Evolutionary conservation across 2,888 invertebrate species (phyloP), one percentile per base, ranked within the genome.

Genomic region (Limnephilus rhombicus): DNA sequence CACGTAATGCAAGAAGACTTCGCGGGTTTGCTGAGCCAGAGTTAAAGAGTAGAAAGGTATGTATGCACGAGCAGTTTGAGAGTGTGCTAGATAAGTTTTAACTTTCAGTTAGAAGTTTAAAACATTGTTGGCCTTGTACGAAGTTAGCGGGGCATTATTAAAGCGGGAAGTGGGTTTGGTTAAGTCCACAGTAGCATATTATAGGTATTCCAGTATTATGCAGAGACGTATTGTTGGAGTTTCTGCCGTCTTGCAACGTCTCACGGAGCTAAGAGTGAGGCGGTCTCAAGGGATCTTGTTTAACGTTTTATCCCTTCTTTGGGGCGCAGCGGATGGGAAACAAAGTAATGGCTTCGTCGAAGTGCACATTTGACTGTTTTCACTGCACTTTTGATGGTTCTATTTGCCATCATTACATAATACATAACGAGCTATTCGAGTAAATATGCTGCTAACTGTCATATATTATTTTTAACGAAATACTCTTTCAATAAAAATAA

Each of bases 121-220:
- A 87, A 87, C 87, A 53, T 4, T 91, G 91, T 91, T 68, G 91
- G 91, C 86, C 91, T 91, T 91, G 91, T 68, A 53, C 34, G 91
- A 85, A 85, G 91, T 91, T 91, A 83, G 45, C 83, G 34, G 49
- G 29, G 80, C 89, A 89, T 90, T 90, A 91, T 91, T 85, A 91
- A 91, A 12, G 86, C 37, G 68, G 31, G 34, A 80, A 91, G 85
- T 68, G 81, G 86, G 91, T 86, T 29, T 87, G 31, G 29, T 18
- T 87, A 87, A 53, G 87, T 85, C 85, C 11, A 68, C 24, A 68
- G 68, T 68, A 24, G 68, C 68, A 68, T 68, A 68, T n/a, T 2
- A 18, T 18, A 68, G 49, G 12, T 15, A 37, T 68, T n/a, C 68
- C 24, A 68, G 24, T n/a, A n/a, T n/a, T 68, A 68, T 68, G 24